Evolutionary conservation across 1,140 invertebrate species (phyloP).

Genomic region (Zaprionus lachaisei): DNA sequence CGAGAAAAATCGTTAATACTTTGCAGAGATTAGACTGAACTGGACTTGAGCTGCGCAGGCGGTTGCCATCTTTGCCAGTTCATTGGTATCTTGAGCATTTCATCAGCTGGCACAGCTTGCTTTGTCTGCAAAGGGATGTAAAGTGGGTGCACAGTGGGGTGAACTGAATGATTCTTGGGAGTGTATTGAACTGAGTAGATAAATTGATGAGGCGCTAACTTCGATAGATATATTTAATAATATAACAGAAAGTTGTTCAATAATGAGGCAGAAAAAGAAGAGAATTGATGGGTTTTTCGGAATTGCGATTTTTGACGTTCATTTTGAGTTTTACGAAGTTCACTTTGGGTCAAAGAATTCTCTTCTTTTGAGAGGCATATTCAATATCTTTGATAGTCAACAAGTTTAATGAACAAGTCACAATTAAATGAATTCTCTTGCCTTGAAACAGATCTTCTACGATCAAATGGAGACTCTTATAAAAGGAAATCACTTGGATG

Average conservation of each 20-base stretch:
- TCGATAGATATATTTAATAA: background rate
- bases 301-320: too few species aligned
- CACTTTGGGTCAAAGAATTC: too few species aligned
- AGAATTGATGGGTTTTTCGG: background rate
- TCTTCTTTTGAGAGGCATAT: too few species aligned
- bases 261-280: background rate
- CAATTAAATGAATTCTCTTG: too few species aligned
- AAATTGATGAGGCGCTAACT: background rate
- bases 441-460: too few species aligned
- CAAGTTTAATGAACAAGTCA: accelerated
- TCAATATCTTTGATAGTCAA: too few species aligned
- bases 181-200: background rate
- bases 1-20: constrained; percentile 76
- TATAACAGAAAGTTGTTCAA: background rate
- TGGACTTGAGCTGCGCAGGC: constrained; percentile 16
- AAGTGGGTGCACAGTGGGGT: constrained; percentile 37
- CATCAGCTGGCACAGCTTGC: constrained; percentile 11
- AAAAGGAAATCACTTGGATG: too few species aligned
- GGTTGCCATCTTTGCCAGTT: background rate
- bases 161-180: background rate
- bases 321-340: accelerated
- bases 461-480: too few species aligned
- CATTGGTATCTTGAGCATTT: constrained; percentile 13
- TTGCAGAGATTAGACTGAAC: constrained; percentile 31
- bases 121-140: constrained; percentile 49